Percentiles rank a stretch among this genome's conserved stretches.
Conservation (phyloP, 2,888 invertebrate genomes). For the Zootermopsis nevadensis region DNA sequence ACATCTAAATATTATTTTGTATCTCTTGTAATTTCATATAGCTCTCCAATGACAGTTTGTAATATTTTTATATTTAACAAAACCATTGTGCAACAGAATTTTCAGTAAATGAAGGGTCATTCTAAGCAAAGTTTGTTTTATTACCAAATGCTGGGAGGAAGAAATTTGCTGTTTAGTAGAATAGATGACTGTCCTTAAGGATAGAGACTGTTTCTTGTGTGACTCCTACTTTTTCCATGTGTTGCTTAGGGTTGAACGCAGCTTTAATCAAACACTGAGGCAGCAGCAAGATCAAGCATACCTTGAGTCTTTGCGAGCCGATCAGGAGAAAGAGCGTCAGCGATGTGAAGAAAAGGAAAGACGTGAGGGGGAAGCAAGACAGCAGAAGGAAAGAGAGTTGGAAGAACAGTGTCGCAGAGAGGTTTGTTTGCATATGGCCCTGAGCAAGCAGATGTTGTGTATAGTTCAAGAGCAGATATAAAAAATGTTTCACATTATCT, state of each 20-base stretch:
- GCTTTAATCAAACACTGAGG: constrained; percentile 83
- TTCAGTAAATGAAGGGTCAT: no score
- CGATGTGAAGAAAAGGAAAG: constrained; percentile 70
- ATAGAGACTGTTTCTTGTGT: background rate
- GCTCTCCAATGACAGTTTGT: no score
- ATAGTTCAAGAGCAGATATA: no score
- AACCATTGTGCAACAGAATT: no score
- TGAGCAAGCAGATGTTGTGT: background rate
- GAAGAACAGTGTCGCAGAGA: constrained; percentile 64
- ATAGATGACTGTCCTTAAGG: no score
- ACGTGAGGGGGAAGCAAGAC: constrained; percentile 60
- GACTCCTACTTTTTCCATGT: constrained; percentile 48
- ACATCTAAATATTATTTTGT: no score
- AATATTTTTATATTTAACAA: no score
- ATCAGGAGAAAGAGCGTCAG: constrained; percentile 92
- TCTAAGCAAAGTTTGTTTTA: no score
- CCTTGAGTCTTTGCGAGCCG: constrained; percentile 87
- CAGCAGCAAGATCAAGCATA: constrained; percentile 96
- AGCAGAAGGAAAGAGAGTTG: constrained; percentile 59
- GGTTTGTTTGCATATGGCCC: constrained; percentile 54
- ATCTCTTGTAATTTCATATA: no score
- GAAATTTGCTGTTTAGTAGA: no score
- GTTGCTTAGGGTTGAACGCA: constrained; percentile 75
- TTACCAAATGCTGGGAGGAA: no score
- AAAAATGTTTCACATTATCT: no score